These are phyloP conservation scores for Papilio dardanus DNA, from an alignment of 1,140 invertebrate genomes.

Conservation along the genomic window DNA sequence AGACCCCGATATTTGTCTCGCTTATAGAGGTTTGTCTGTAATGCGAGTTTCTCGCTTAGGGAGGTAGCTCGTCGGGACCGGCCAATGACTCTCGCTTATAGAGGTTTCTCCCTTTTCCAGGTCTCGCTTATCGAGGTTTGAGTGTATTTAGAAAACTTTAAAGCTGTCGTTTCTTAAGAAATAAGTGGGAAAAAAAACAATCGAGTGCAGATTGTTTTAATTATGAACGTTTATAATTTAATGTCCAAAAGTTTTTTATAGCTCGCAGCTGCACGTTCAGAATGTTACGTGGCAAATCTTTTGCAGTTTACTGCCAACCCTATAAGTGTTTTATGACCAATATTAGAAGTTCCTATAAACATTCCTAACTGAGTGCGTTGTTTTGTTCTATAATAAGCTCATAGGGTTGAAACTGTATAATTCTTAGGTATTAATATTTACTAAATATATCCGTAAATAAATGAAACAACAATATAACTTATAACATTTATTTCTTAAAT, in stretches of 20 bases:
- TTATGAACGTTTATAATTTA: slow-evolving; percentile 28
- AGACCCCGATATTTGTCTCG: too few species aligned
- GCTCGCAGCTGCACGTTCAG: slow-evolving; percentile 54
- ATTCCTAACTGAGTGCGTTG: slow-evolving; percentile 50
- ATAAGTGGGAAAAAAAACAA: slow-evolving; percentile 5
- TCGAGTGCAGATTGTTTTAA: slow-evolving; percentile 36
- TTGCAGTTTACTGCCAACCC: slow-evolving; percentile 55
- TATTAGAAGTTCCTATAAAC: slow-evolving; percentile 54
- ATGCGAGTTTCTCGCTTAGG: too few species aligned
- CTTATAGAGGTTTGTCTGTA: too few species aligned
- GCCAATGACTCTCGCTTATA: too few species aligned
- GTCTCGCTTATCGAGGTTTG: too few species aligned
- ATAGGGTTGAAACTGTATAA: too few species aligned
- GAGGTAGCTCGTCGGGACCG: too few species aligned
- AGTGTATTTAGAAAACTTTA: not conserved
- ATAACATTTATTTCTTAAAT: not conserved
- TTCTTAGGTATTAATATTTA: not conserved
- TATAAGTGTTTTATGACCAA: slow-evolving; percentile 53
- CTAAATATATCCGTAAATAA: not conserved
- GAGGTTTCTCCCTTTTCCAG: too few species aligned
- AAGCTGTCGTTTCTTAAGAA: not conserved
- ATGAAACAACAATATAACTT: not conserved
- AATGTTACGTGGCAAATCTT: slow-evolving; percentile 58
- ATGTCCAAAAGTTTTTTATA: not conserved
- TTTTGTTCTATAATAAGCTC: slow-evolving; percentile 48